Base-by-base conservation (phyloP, 2,113 vertebrate species). In the Grus americana region DNA sequence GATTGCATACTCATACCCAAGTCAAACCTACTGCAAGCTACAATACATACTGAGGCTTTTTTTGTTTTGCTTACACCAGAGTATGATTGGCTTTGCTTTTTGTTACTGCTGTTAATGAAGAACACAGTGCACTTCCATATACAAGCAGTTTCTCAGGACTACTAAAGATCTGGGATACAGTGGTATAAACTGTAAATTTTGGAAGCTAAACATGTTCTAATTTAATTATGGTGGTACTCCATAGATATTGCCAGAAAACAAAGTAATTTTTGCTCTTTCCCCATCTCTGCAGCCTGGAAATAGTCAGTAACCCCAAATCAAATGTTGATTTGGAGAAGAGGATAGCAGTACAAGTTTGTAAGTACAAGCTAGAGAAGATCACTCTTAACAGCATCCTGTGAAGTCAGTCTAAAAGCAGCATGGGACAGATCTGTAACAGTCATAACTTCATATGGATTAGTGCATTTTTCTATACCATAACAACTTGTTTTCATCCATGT, bases 1-100 rank as follows among this genome's bases (percentile, higher is more conserved):
- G 54, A 47, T 13, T 44, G 34, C 30, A 65, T 8, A 44, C 42
- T 55, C 13, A 14, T 2, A 66, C 9, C 30, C 15, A 80, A 65
- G 61, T 6, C 57, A 87, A 65, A 88, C 19, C 26, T 61, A 55
- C 3, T 58, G 73, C 36, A 50, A 85, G 44, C 15, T 30, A 84
- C 52, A 55, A 70, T 4, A 9, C 0, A 0, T n/a, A 67, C 13
- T 18, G 61, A 82, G 50, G 6, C 6, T 15, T 40, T 44, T 79
- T 40, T 3, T 5, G 11, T n/a, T 29, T 14, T 49, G 4, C n/a
- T 86, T 80, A 71, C 5, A 63, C 3, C 47, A 30, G 6, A 46
- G 18, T 23, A n/a, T 0, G 4, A 54, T 4, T 61, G 6, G 26
- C 36, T 71, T 49, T 47, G 16, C 0, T 17, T 90, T 66, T 61